phyloP scores from a whole-genome alignment of 2,888 invertebrate genomes.

The Lepidonotus clava region DNA sequence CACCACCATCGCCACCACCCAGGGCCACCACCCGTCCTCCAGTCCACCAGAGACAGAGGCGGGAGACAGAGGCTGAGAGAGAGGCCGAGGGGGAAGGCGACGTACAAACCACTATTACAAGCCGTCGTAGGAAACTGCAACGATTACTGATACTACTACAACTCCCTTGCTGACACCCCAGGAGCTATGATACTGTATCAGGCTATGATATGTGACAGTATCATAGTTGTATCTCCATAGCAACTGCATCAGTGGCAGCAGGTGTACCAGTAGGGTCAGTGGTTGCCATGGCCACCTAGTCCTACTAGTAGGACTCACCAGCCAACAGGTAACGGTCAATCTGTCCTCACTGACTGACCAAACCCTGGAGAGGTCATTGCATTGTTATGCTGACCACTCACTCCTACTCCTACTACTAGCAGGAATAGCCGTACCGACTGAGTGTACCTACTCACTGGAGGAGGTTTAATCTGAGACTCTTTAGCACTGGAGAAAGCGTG shows the following conservation, averaged over 20 bases:
- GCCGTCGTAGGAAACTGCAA: too few relatives aligned
- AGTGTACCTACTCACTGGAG: background rate
- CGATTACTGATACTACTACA: too few relatives aligned
- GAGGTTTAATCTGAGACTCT: background rate
- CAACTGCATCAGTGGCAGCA: background rate
- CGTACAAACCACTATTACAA: too few relatives aligned
- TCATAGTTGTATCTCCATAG: background rate
- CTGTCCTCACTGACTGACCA: background rate
- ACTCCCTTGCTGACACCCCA: too few relatives aligned
- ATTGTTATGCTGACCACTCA: background rate
- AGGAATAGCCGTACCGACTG: background rate
- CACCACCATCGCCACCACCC: background rate
- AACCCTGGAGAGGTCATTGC: background rate
- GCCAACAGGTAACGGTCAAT: background rate
- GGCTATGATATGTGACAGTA: too few relatives aligned
- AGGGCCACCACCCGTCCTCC: background rate
- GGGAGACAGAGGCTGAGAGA: background rate
- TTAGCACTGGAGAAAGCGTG: too few relatives aligned
- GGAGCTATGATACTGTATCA: too few relatives aligned
- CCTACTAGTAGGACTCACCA: background rate
- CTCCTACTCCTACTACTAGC: background rate
- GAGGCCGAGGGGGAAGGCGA: too few relatives aligned
- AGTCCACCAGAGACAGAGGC: background rate
- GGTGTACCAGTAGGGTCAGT: background rate
- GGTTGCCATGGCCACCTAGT: constrained; percentile 20